Percentiles rank a stretch among this genome's conserved stretches.
These are phyloP conservation scores for Rhadina sibilatrix DNA, from an alignment of 2,113 vertebrate species.

Conservation along the genomic window DNA sequence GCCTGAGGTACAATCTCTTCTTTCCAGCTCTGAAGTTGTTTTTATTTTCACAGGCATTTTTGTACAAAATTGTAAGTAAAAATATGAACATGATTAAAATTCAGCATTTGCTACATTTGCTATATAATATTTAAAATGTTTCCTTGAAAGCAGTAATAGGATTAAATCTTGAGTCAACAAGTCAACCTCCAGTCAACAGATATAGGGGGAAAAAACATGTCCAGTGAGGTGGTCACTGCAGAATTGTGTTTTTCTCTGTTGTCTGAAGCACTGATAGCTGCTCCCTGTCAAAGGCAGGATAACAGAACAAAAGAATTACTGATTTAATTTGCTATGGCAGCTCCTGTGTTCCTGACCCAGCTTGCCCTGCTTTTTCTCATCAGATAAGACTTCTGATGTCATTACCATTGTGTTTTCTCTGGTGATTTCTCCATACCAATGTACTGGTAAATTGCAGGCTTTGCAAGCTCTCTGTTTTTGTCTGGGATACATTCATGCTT, in stretches of 20 bases:
- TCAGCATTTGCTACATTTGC: not conserved
- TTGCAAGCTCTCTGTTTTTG: not conserved
- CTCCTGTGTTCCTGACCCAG: not conserved
- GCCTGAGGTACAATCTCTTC: not conserved
- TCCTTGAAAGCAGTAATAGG: not conserved
- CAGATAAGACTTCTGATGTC: not conserved
- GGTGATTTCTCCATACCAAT: not conserved
- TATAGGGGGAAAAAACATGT: not conserved
- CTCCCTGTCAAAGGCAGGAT: not conserved
- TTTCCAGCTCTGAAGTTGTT: not conserved
- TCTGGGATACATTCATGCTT: not conserved
- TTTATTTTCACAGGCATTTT: not conserved
- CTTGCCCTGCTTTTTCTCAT: not conserved
- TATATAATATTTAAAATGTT: not conserved
- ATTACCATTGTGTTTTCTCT: not conserved
- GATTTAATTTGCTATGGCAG: not conserved
- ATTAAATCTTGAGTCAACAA: not conserved
- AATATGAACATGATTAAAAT: not conserved
- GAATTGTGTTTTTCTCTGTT: not conserved
- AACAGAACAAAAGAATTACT: not conserved
- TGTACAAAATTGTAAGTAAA: not conserved
- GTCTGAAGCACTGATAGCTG: not conserved
- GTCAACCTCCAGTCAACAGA: not conserved
- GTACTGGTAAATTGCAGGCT: not conserved
- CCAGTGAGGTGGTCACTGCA: not conserved